Conservation (phyloP, 2,888 invertebrate genomes). For the Brachypterus glaber region DNA sequence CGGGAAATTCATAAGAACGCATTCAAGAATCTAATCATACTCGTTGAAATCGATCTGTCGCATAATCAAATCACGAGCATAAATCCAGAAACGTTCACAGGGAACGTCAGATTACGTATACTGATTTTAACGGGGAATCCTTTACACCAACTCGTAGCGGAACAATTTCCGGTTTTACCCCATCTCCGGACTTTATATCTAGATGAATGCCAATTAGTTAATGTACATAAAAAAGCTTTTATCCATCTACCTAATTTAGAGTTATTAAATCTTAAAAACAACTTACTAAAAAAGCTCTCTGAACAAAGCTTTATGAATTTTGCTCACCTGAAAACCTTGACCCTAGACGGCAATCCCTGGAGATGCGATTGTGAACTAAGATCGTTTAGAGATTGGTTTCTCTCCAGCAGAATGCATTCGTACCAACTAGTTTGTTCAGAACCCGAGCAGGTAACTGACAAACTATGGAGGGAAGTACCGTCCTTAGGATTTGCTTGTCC, state of each 20-base stretch:
- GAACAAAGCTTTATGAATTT: conserved; percentile 60
- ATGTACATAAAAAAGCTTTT: conserved; percentile 69
- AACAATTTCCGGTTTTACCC: conserved; percentile 74
- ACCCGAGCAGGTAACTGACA: conserved; percentile 59
- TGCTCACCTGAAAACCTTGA: conserved; percentile 68
- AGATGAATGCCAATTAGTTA: conserved; percentile 66
- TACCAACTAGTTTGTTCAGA: conserved; percentile 64
- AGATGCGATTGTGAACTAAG: conserved; percentile 79
- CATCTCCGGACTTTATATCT: conserved; percentile 73
- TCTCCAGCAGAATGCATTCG: conserved; percentile 62
- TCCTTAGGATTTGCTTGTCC: conserved; percentile 74
- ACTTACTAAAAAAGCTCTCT: conserved; percentile 62
- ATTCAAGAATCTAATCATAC: conserved; percentile 75
- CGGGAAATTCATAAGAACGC: conserved; percentile 71
- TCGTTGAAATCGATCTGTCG: conserved; percentile 79
- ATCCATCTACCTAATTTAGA: conserved; percentile 62
- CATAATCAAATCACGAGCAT: conserved; percentile 68
- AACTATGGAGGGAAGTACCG: conserved; percentile 67
- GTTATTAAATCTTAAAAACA: conserved; percentile 71
- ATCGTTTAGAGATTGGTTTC: conserved; percentile 75
- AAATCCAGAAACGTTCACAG: conserved; percentile 71
- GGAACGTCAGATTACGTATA: conserved; percentile 71
- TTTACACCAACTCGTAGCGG: conserved; percentile 57
- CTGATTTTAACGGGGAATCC: conserved; percentile 77
- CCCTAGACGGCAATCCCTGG: conserved; percentile 81